Conservation (phyloP, 2,888 invertebrate species). For the Nipponacmea schrenckii region DNA sequence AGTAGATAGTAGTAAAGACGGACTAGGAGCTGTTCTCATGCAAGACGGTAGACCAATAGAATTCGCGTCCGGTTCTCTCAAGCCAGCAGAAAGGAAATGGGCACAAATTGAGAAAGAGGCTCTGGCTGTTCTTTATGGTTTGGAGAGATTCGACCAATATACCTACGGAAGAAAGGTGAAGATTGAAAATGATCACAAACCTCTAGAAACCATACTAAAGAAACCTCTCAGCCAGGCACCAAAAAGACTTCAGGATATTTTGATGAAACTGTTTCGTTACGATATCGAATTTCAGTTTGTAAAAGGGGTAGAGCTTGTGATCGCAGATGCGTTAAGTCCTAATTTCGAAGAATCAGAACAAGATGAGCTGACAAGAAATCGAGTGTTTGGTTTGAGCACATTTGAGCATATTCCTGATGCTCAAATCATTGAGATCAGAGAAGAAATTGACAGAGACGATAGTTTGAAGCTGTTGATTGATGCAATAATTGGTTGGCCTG, state of each 20-base stretch:
- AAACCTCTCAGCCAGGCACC: slow-evolving; percentile 33
- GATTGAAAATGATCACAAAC: slow-evolving; percentile 30
- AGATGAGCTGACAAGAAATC: too few species aligned
- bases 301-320: slow-evolving; percentile 27
- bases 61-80: slow-evolving; percentile 23
- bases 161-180: slow-evolving; percentile 23
- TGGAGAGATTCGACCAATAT: slow-evolving; percentile 32
- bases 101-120: not conserved
- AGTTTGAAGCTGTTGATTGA: slow-evolving; percentile 12
- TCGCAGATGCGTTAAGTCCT: slow-evolving; percentile 31
- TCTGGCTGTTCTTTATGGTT: slow-evolving; percentile 15
- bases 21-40: slow-evolving; percentile 33
- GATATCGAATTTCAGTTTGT: slow-evolving; percentile 25
- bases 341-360: slow-evolving; percentile 12
- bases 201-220: slow-evolving; percentile 26
- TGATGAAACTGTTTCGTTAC: slow-evolving; percentile 29
- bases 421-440: slow-evolving; percentile 15
- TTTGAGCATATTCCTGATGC: slow-evolving; percentile 13
- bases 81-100: not conserved
- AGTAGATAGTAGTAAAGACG: slow-evolving; percentile 39
- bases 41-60: slow-evolving; percentile 33
- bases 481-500: slow-evolving; percentile 27
- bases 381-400: too few species aligned
- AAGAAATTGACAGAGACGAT: slow-evolving; percentile 18
- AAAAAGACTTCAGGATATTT: slow-evolving; percentile 28